Evolutionary conservation across 2,888 invertebrate genomes (phyloP), one percentile per base, ranked within the genome.

Genomic region (Pherbina coryleti): DNA sequence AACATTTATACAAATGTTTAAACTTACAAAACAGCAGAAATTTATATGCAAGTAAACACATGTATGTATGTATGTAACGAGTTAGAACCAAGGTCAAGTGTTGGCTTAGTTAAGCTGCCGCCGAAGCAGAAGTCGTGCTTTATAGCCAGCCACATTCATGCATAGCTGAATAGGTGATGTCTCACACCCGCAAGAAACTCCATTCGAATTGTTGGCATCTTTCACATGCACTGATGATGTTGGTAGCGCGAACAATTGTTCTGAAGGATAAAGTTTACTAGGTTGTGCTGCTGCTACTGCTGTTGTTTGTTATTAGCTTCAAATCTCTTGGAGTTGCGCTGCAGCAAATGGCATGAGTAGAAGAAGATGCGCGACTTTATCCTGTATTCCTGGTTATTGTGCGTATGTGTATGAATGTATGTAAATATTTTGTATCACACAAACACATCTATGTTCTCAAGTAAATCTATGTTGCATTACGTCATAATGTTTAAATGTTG

Each of bases 41-140:
- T 11, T 11, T 44, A 44, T 11, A 14, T 55, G 3, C 3, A 25
- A 14, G 14, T 53, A 5, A 53, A 53, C 7, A 53, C 53, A 53
- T 53, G 17, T 31, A 31, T 11, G 19, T 25, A 28, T 28, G 22
- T 60, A 28, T 60, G 60, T 60, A 60, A 5, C 28, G 44, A 67
- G 49, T 19, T 60, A 8, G 19, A 67, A 44, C 37, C 67, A 67
- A 67, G 67, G 67, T 67, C 67, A 67, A 67, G 19, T 67, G 67
- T 22, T 67, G 67, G 22, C 67, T 34, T 37, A 60, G 60, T 60
- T 19, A 60, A 44, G 22, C 34, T 67, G 22, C 44, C 19, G 17
- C 22, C 2, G 22, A 17, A 17, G 11, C 19, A 31, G 37, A 9
- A 37, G 44, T 37, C 67, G 44, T 14, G 11, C 28, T 28, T 3